A percentile compares a stretch with the other conserved stretches of the same genome.
phyloP scores from a whole-genome alignment of 2,797 vertebrate species.

The Channallabes apus region DNA sequence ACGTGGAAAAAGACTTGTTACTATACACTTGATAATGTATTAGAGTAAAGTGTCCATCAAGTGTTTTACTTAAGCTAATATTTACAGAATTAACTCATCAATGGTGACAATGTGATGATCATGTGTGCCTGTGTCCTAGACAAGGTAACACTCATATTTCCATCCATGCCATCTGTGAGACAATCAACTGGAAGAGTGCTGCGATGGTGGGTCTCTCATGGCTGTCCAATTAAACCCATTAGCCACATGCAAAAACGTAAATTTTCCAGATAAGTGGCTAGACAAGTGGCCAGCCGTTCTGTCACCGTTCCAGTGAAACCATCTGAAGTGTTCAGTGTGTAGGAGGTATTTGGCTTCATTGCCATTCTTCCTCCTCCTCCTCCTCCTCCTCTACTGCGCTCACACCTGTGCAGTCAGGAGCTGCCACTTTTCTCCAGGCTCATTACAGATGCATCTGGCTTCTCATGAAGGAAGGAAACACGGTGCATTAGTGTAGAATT shows the following conservation, averaged over 20 bases:
- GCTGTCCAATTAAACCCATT: constrained; percentile 10
- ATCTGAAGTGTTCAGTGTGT: constrained; percentile 4
- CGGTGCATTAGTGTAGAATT: constrained; percentile 10
- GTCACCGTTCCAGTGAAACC: not conserved
- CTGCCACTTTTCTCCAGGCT: constrained; percentile 16
- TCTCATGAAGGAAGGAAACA: constrained; percentile 22
- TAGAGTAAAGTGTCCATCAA: not conserved
- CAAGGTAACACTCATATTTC: constrained; percentile 6
- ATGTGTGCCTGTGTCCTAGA: not conserved
- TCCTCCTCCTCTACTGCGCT: constrained; percentile 1
- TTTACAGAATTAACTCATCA: not conserved
- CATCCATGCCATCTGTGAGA: not conserved
- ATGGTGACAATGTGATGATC: not conserved
- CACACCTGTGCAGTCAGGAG: constrained; percentile 50
- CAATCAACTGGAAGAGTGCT: not conserved
- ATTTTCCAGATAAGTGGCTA: constrained; percentile 11
- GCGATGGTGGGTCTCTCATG: not conserved
- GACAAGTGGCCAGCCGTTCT: not conserved
- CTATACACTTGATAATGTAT: not conserved
- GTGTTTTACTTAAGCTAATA: not conserved
- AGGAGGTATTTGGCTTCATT: constrained; percentile 19
- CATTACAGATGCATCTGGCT: constrained; percentile 24
- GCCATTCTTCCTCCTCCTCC: not conserved
- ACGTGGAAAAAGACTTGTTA: not conserved
- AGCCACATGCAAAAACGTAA: not conserved